A percentile compares a stretch with the other conserved stretches of the same genome.
phyloP scores from a whole-genome alignment of 1,140 invertebrate genomes.

The Drosophila ercepeae region DNA sequence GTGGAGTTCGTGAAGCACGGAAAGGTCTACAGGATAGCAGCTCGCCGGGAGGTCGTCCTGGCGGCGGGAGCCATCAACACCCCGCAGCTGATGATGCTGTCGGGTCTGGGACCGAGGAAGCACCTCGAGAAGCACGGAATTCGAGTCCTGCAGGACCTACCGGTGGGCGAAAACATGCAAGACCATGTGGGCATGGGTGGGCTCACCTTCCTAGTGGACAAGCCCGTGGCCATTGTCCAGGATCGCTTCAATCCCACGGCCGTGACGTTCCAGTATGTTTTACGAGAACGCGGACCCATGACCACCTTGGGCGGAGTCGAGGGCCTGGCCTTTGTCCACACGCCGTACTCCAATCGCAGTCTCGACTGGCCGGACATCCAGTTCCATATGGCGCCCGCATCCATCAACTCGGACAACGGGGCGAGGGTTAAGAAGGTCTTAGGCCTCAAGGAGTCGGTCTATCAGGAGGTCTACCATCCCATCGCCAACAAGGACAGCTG shows the following conservation, averaged over 20 bases:
- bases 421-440: constrained; percentile 90
- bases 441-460: constrained; percentile 92
- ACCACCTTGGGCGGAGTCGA: constrained; percentile 93
- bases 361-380: constrained; percentile 92
- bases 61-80: constrained; percentile 92
- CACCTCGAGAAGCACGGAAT: constrained; percentile 90
- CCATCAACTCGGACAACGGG: constrained; percentile 91
- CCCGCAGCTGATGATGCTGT: constrained; percentile 93
- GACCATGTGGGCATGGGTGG: constrained; percentile 93
- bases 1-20: constrained; percentile 91
- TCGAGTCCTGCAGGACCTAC: constrained; percentile 89
- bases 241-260: constrained; percentile 88
- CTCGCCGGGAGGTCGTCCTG: constrained; percentile 90
- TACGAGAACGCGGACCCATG: constrained; percentile 91
- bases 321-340: constrained; percentile 93
- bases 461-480: constrained; percentile 90
- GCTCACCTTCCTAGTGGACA: constrained; percentile 90
- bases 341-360: constrained; percentile 90
- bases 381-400: constrained; percentile 94
- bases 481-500: constrained; percentile 91
- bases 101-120: constrained; percentile 91
- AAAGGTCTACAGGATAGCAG: constrained; percentile 87
- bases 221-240: constrained; percentile 91
- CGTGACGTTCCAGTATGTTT: constrained; percentile 91
- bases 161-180: constrained; percentile 90